These are phyloP conservation scores for Laspeyria flexula DNA, from an alignment of 2,888 invertebrate species.

Conservation along the genomic window DNA sequence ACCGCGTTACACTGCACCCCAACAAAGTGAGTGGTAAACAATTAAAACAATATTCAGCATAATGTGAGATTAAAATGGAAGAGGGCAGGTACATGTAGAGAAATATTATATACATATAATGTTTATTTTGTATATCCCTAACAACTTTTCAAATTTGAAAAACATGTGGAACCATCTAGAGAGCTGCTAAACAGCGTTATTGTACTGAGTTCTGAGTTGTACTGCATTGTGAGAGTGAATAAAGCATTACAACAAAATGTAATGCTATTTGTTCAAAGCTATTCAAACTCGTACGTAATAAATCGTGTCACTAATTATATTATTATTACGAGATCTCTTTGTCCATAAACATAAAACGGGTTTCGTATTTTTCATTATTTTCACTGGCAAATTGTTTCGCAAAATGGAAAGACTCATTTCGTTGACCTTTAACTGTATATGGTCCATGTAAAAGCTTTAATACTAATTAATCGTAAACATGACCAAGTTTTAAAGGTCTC, in stretches of 20 bases:
- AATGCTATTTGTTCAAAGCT: slow-evolving; percentile 14
- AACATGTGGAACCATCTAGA: not conserved
- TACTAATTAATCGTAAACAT: slow-evolving; percentile 5
- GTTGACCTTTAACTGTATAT: slow-evolving; percentile 4
- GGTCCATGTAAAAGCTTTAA: not conserved
- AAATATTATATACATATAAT: slow-evolving; percentile 27
- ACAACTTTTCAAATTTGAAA: slow-evolving; percentile 17
- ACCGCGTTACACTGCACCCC: not conserved
- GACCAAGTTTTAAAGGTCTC: slow-evolving; percentile 1
- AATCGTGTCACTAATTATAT: slow-evolving; percentile 14
- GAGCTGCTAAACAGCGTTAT: slow-evolving; percentile 9
- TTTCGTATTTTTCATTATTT: slow-evolving; percentile 11
- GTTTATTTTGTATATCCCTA: slow-evolving; percentile 27
- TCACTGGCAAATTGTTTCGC: slow-evolving; percentile 2
- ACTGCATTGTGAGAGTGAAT: slow-evolving; percentile 11
- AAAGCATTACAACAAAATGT: slow-evolving; percentile 12
- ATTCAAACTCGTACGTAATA: slow-evolving; percentile 2
- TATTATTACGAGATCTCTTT: slow-evolving; percentile 13
- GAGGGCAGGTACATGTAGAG: slow-evolving; percentile 11
- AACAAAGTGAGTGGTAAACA: not conserved
- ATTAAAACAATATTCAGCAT: not conserved
- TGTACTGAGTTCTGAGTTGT: too few relatives aligned
- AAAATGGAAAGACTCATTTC: slow-evolving; percentile 13
- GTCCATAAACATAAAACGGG: slow-evolving; percentile 7
- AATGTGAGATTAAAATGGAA: slow-evolving; percentile 15